Evolutionary conservation across 1,140 invertebrate species (phyloP), one percentile per base, ranked within the genome.

Genomic region (Drosophila athabasca): DNA sequence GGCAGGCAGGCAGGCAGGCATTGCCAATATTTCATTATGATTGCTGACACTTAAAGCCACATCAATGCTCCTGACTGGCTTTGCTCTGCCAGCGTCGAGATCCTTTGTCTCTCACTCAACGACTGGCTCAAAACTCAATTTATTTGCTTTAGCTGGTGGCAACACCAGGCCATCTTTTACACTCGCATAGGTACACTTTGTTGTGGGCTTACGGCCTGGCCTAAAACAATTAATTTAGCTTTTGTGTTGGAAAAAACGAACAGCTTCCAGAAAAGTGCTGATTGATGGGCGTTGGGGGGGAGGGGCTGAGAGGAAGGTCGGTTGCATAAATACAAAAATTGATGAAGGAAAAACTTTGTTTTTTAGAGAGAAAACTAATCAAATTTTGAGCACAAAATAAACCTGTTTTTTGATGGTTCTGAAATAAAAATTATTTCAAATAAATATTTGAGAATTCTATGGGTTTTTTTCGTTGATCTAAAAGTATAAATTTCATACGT

Each of bases 21-120:
- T 45, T 72, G 64, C 49, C 64, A 80, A 85, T 85, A 87, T 85
- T 85, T 85, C 82, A 85, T 87, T 85, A 81, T 85, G 82, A 85
- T 81, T 70, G 82, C 82, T 64, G 69, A 70, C 81, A 87, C 69
- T 65, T 61, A 79, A 78, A 87, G 82, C 64, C 72, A 80, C 76
- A 79, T 87, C 64, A 85, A 87, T 69, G 77, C 62, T 44, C 24
- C 62, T 60, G 71, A 85, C 81, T 69, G 73, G 50, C 50, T 26
- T 55, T 60, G 61, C 50, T 26, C 62, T 60, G 71, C 52, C 53
- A 24, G 43, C 13, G 31, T 13, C 13, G 43, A 29, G 41, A 61
- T 50, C 72, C 64, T 76, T 76, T 76, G 64, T 76, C 72, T 76
- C 43, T 31, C 22, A n/a, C 52, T 48, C 61, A 64, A 50, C 65